A percentile compares a stretch with the other conserved stretches of the same genome.
Evolutionary conservation across 2,113 vertebrate genomes (phyloP).

Genomic region (Peromyscus polionotus): DNA sequence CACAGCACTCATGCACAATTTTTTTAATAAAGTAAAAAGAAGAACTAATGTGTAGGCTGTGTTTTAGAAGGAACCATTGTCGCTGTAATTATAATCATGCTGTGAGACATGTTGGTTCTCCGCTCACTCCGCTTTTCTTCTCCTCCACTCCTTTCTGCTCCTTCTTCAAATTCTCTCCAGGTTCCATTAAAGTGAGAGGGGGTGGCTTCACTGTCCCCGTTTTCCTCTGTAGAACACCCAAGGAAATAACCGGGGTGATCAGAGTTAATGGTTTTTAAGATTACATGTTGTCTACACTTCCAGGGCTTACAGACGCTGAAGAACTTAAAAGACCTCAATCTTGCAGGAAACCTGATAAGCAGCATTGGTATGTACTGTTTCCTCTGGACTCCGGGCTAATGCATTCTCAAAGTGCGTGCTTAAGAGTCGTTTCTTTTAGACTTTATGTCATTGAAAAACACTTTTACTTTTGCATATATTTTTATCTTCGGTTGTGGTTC

Average conservation of each 20-base stretch:
- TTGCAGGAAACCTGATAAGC: slow-evolving; percentile 90
- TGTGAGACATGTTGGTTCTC: not conserved
- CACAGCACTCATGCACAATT: not conserved
- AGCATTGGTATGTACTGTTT: slow-evolving; percentile 88
- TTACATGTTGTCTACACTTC: slow-evolving; percentile 76
- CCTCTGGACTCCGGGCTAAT: slow-evolving; percentile 29
- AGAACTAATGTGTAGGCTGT: not conserved
- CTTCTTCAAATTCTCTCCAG: not conserved
- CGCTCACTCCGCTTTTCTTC: not conserved
- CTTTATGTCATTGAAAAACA: slow-evolving; percentile 7
- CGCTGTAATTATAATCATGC: not conserved
- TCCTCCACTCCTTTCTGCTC: not conserved
- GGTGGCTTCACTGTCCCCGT: not conserved
- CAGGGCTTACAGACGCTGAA: slow-evolving; percentile 89
- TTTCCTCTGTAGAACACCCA: not conserved
- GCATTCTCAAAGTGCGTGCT: not conserved
- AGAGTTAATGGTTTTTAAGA: slow-evolving; percentile 58
- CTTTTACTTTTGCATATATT: not conserved
- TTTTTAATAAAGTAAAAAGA: not conserved
- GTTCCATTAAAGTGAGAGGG: not conserved
- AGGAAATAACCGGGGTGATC: slow-evolving; percentile 45
- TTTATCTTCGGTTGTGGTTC: not conserved
- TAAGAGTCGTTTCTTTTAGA: slow-evolving; percentile 21
- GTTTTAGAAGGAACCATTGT: not conserved
- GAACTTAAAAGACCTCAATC: slow-evolving; percentile 92